Percentiles rank a stretch among this genome's conserved stretches.
These are phyloP conservation scores for Paradisaea rubra DNA, from an alignment of 2,113 vertebrate species.

Conservation along the genomic window DNA sequence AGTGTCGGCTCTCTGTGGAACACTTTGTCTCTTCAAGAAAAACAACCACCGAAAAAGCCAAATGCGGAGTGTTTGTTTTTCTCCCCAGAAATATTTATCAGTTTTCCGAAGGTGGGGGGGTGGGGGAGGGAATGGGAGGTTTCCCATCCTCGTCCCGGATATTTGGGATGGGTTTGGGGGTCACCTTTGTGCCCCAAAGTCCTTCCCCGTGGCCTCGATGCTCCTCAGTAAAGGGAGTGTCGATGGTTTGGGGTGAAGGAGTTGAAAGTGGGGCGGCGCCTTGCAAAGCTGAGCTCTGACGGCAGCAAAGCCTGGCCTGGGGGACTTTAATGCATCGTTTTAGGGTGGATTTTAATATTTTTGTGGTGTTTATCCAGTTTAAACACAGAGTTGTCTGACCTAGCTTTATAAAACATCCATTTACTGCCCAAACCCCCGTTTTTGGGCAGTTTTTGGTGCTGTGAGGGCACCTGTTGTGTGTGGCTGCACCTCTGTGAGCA, in stretches of 20 bases:
- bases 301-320: background rate
- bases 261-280: accelerated
- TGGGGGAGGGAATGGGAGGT: background rate
- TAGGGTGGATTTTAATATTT: background rate
- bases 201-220: background rate
- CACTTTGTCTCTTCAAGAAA: conserved; percentile 47
- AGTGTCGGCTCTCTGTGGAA: conserved; percentile 47
- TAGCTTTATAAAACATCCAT: accelerated
- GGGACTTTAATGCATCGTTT: accelerated
- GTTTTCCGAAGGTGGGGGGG: accelerated
- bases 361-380: background rate
- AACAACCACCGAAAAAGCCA: conserved; percentile 12
- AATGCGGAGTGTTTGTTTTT: background rate
- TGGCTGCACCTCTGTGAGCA: background rate
- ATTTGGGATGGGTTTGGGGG: background rate
- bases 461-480: accelerated
- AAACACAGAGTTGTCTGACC: accelerated
- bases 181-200: accelerated
- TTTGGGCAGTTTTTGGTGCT: background rate
- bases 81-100: background rate
- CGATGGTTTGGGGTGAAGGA: background rate
- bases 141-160: background rate
- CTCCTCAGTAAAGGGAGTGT: accelerated
- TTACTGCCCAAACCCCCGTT: accelerated
- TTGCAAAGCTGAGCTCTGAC: background rate